phyloP scores from a whole-genome alignment of 2,797 vertebrate species.

The Ispidina picta region DNA sequence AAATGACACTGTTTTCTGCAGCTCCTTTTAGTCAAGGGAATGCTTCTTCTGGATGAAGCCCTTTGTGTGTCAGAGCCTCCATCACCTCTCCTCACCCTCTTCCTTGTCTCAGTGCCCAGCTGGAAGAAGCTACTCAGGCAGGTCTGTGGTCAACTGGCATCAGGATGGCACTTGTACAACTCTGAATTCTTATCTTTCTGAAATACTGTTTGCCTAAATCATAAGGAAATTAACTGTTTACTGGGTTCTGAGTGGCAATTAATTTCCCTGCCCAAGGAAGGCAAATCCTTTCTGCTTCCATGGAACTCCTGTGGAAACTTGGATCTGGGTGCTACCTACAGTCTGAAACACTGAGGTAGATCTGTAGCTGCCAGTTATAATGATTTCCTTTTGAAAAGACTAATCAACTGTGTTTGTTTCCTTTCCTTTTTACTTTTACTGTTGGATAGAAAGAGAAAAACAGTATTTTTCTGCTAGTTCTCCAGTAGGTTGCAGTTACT shows the following conservation, averaged over 20 bases:
- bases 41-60: neutral
- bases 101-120: neutral
- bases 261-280: neutral
- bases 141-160: neutral
- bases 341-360: neutral
- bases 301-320: neutral
- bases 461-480: neutral
- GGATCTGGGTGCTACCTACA: neutral
- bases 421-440: neutral
- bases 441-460: neutral
- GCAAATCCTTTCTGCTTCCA: neutral
- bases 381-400: neutral
- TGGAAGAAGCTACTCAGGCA: neutral
- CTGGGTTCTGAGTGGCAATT: neutral
- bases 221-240: neutral
- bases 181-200: neutral
- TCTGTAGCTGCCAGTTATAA: neutral
- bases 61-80: neutral
- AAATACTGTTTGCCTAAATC: neutral
- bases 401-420: neutral
- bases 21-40: constrained; percentile 27
- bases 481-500: too few relatives aligned
- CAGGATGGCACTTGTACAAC: neutral
- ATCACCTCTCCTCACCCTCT: neutral
- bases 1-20: constrained; percentile 16